These are phyloP conservation scores for Aspiorhynchus laticeps DNA, from an alignment of 2,113 vertebrate species.

Conservation along the genomic window DNA sequence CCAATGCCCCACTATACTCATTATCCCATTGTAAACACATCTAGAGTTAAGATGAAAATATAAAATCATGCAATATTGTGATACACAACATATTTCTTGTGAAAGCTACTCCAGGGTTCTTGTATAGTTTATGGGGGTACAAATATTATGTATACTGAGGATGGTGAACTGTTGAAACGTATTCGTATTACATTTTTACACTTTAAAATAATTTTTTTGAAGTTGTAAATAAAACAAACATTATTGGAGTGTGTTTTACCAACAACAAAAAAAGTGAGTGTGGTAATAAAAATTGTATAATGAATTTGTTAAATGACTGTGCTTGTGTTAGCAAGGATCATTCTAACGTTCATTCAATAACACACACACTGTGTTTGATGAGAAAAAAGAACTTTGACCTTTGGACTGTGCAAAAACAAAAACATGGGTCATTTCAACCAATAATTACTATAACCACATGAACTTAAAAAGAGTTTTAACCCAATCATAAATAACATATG, in stretches of 20 bases:
- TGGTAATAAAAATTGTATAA: too few species aligned
- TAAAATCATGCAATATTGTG: background rate
- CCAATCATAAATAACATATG: too few species aligned
- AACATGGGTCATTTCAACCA: background rate
- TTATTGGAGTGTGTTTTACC: too few species aligned
- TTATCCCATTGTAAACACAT: background rate
- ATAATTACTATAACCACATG: background rate
- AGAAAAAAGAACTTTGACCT: conserved; percentile 15
- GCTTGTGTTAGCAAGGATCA: background rate
- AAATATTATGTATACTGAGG: background rate
- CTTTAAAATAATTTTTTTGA: too few species aligned
- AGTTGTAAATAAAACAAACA: too few species aligned
- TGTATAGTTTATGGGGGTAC: background rate
- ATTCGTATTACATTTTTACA: too few species aligned
- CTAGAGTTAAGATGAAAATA: background rate
- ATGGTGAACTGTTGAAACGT: too few species aligned
- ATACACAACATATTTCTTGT: background rate
- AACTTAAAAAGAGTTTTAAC: too few species aligned
- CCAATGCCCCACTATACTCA: background rate
- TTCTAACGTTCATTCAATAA: background rate
- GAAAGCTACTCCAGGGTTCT: background rate
- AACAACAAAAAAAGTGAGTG: too few species aligned
- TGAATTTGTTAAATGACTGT: background rate
- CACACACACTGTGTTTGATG: background rate
- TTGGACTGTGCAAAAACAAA: conserved; percentile 2